Percentiles rank a stretch among this genome's conserved stretches.
These are phyloP conservation scores for Timema cristinae DNA, from an alignment of 2,888 invertebrate genomes.

Conservation along the genomic window DNA sequence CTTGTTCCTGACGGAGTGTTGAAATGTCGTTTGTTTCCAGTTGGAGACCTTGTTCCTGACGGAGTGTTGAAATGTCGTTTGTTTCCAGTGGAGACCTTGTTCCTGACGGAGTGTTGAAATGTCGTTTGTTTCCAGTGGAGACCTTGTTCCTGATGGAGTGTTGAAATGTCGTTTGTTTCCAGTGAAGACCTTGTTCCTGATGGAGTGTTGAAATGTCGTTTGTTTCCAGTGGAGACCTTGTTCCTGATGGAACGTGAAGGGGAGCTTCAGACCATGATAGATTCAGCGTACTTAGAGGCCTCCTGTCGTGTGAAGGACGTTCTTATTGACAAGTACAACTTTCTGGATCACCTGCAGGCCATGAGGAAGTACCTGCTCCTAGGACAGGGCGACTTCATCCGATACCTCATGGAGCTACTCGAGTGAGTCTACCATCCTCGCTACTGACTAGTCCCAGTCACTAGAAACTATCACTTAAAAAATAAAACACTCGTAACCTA, in stretches of 20 bases:
- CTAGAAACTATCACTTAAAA: background rate
- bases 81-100: too few relatives aligned
- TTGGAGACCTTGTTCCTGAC: too few relatives aligned
- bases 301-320: slow-evolving; percentile 82
- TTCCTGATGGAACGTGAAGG: slow-evolving; percentile 65
- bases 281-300: slow-evolving; percentile 80
- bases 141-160: too few relatives aligned
- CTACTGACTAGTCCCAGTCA: background rate
- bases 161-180: too few relatives aligned
- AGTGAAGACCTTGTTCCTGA: too few relatives aligned
- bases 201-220: too few relatives aligned
- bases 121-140: too few relatives aligned
- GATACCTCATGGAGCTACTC: slow-evolving; percentile 86
- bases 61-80: too few relatives aligned
- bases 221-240: slow-evolving; percentile 54
- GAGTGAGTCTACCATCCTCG: slow-evolving; percentile 58
- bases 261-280: slow-evolving; percentile 75
- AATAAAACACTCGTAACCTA: too few relatives aligned
- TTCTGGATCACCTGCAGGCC: slow-evolving; percentile 87
- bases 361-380: slow-evolving; percentile 85
- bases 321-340: slow-evolving; percentile 79
- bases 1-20: too few relatives aligned
- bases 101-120: too few relatives aligned
- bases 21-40: too few relatives aligned
- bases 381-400: slow-evolving; percentile 95